These are phyloP conservation scores for Lepilemur ruficaudatus DNA, from an alignment of 2,797 vertebrate species.

Conservation along the genomic window DNA sequence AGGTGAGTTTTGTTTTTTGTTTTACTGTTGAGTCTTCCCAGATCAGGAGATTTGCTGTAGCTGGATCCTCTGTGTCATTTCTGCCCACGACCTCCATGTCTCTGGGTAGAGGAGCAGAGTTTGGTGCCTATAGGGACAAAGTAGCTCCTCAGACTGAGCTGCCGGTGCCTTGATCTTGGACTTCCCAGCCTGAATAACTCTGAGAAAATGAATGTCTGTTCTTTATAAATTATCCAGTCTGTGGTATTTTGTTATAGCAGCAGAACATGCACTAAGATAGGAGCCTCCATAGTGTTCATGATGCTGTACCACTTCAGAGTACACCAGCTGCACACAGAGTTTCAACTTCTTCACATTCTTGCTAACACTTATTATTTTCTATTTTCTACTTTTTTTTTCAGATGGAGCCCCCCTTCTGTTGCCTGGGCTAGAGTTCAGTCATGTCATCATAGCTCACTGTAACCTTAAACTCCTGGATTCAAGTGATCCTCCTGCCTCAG, in stretches of 20 bases:
- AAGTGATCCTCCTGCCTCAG: too few species aligned
- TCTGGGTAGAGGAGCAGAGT: neutral
- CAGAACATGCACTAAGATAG: neutral
- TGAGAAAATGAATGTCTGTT: neutral
- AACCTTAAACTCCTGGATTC: too few species aligned
- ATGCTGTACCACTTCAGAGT: neutral
- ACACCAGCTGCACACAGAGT: neutral
- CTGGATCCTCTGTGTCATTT: neutral
- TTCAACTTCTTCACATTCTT: neutral
- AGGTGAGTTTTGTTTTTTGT: neutral
- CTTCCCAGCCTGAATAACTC: neutral
- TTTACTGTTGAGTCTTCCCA: neutral
- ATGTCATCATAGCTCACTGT: too few species aligned
- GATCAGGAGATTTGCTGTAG: neutral
- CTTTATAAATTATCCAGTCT: neutral
- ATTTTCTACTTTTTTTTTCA: too few species aligned
- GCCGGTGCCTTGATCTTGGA: neutral
- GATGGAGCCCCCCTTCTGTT: too few species aligned
- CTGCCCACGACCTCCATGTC: neutral
- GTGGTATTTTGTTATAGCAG: neutral
- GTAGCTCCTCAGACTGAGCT: neutral
- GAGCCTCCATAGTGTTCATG: neutral
- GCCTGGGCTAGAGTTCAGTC: too few species aligned
- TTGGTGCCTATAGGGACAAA: neutral
- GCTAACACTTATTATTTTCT: neutral